Evolutionary conservation across 2,888 invertebrate species (phyloP).

Genomic region (Halictus quadricinctus): DNA sequence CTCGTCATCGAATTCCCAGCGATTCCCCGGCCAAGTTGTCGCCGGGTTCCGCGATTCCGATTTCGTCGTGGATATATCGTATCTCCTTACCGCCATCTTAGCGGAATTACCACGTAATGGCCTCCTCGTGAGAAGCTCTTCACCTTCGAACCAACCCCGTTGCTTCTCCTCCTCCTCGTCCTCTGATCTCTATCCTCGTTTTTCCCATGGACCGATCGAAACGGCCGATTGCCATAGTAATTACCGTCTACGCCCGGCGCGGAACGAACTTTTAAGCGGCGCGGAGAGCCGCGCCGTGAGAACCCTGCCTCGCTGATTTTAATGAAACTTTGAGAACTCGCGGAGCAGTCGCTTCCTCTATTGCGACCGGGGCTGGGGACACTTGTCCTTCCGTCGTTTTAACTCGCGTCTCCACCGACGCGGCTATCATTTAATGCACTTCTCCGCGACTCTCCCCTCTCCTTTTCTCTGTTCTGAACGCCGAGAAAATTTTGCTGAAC

Average conservation of each 20-base stretch:
- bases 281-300: background rate
- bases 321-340: slow-evolving; percentile 38
- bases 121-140: slow-evolving; percentile 21
- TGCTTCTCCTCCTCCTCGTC: background rate
- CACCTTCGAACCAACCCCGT: slow-evolving; percentile 1
- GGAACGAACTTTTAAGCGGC: slow-evolving; percentile 37
- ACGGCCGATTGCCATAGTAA: slow-evolving; percentile 44
- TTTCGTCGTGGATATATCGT: slow-evolving; percentile 51
- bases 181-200: slow-evolving; percentile 46
- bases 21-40: slow-evolving; percentile 56
- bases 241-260: slow-evolving; percentile 35
- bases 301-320: slow-evolving; percentile 38
- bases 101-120: slow-evolving; percentile 65
- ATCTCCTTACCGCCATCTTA: slow-evolving; percentile 57
- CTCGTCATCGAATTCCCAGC: slow-evolving; percentile 58
- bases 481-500: background rate
- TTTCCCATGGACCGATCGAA: slow-evolving; percentile 34
- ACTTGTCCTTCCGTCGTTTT: slow-evolving; percentile 13
- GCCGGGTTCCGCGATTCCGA: slow-evolving; percentile 47
- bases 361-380: background rate
- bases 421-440: background rate
- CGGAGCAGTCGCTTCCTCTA: background rate
- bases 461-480: background rate
- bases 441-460: background rate
- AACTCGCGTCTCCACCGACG: slow-evolving; percentile 1